Percentiles rank a stretch among this genome's conserved stretches.
Conservation (phyloP, 2,113 vertebrate species). For the Alligator mississippiensis region DNA sequence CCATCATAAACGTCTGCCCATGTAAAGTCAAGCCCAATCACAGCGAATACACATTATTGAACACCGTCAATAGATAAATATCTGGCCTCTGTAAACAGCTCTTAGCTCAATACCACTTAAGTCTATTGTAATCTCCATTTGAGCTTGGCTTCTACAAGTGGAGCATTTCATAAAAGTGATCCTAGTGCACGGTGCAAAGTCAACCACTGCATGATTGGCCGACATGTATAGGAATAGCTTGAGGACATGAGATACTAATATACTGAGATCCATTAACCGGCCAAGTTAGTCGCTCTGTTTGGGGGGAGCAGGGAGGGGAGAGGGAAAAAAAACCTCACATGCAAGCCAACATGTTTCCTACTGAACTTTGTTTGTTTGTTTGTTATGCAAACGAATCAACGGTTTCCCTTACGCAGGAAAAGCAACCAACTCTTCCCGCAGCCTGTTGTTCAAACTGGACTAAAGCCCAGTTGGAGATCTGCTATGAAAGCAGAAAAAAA, state of each 20-base stretch:
- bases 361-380: constrained; percentile 44
- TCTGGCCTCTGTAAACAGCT: constrained; percentile 9
- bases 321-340: no score
- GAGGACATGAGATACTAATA: not conserved
- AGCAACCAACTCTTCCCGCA: not conserved
- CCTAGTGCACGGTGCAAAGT: not conserved
- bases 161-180: not conserved
- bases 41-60: not conserved
- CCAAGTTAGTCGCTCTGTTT: not conserved
- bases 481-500: not conserved
- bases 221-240: not conserved
- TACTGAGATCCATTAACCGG: not conserved
- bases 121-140: not conserved
- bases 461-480: not conserved
- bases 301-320: not conserved
- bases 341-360: not conserved
- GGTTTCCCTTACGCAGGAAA: constrained; percentile 56
- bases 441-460: not conserved
- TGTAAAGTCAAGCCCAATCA: constrained; percentile 2
- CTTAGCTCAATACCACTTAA: not conserved
- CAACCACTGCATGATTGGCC: not conserved
- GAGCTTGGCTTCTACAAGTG: constrained; percentile 25
- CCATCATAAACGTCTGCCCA: constrained; percentile 22
- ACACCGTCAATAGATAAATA: not conserved
- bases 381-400: constrained; percentile 43